phyloP scores from a whole-genome alignment of 1,140 invertebrate genomes.

The Diabrotica virgifera region DNA sequence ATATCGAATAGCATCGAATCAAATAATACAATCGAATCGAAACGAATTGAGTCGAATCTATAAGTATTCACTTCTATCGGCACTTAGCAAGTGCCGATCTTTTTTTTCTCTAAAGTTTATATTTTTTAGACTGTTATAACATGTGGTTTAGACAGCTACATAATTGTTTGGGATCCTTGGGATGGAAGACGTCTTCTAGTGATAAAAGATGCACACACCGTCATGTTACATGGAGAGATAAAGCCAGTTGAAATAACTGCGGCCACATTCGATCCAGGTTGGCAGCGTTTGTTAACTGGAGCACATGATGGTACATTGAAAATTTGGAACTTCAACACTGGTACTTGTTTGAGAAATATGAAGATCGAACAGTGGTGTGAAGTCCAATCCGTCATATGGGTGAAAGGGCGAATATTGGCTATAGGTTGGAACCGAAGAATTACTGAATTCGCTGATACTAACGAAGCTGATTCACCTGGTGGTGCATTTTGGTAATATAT shows the following conservation, averaged over 20 bases:
- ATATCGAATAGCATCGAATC: too few species aligned
- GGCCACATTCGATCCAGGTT: constrained; percentile 67
- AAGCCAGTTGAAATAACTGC: constrained; percentile 71
- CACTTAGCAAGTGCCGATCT: too few species aligned
- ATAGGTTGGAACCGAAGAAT: constrained; percentile 69
- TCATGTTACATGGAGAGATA: constrained; percentile 56
- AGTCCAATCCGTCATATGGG: constrained; percentile 59
- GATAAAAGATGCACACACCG: constrained; percentile 63
- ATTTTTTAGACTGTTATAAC: constrained; percentile 56
- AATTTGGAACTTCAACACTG: constrained; percentile 80
- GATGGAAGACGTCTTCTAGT: constrained; percentile 59
- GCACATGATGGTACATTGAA: constrained; percentile 55
- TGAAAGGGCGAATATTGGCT: constrained; percentile 59
- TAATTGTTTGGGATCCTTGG: constrained; percentile 70
- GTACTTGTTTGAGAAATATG: constrained; percentile 63
- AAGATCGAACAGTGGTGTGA: constrained; percentile 58
- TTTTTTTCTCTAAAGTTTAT: neutral
- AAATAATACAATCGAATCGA: too few species aligned
- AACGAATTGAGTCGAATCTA: too few species aligned
- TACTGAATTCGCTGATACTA: constrained; percentile 65
- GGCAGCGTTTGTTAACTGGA: constrained; percentile 60
- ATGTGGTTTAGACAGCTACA: constrained; percentile 66
- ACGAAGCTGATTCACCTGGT: constrained; percentile 49
- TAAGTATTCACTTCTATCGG: too few species aligned
- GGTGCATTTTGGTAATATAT: constrained; percentile 38